Percentiles rank a stretch among this genome's conserved stretches.
These are phyloP conservation scores for Hippotragus niger DNA, from an alignment of 2,113 vertebrate species.

Conservation along the genomic window DNA sequence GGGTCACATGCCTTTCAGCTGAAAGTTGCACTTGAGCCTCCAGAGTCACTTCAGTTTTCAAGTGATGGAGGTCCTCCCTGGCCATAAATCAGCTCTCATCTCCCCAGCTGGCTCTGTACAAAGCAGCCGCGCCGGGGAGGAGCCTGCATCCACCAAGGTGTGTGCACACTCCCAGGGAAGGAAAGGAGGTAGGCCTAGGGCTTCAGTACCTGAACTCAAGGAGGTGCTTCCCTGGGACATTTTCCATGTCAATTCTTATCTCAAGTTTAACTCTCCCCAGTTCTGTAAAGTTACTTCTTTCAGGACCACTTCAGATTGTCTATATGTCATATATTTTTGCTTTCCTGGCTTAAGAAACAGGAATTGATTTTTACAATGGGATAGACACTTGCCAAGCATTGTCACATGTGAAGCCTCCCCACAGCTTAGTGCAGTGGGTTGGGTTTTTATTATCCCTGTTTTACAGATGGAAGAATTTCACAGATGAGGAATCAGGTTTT, in stretches of 20 bases:
- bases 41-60: not conserved
- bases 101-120: not conserved
- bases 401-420: not conserved
- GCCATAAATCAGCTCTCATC: not conserved
- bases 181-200: not conserved
- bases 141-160: accelerated
- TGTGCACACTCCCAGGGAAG: too few species aligned
- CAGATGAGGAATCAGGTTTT: not conserved
- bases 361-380: not conserved
- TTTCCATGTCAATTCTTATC: not conserved
- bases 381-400: not conserved
- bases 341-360: not conserved
- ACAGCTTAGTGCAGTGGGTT: not conserved
- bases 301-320: not conserved
- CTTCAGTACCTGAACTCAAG: not conserved
- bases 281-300: not conserved
- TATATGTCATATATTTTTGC: not conserved
- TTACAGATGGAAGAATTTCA: not conserved
- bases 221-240: not conserved
- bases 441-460: not conserved
- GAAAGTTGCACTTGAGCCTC: not conserved
- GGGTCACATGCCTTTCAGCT: not conserved
- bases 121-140: not conserved
- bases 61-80: not conserved
- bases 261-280: not conserved